phyloP scores from a whole-genome alignment of 2,113 vertebrate genomes.

The Grantiella picta region DNA sequence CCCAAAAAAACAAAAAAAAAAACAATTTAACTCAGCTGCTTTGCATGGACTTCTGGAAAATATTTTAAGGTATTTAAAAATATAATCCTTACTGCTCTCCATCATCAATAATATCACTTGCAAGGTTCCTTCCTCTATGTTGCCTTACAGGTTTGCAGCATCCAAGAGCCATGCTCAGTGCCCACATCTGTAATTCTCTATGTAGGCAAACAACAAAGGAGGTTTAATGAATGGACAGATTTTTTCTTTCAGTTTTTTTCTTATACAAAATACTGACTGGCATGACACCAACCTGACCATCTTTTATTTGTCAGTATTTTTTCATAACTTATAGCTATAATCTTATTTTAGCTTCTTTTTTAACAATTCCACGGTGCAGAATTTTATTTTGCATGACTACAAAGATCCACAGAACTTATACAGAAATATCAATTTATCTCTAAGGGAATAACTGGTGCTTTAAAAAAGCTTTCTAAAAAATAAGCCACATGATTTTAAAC shows the following conservation, averaged over 20 bases:
- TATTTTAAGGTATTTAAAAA: not conserved
- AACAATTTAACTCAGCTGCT: not conserved
- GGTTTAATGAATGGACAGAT: not conserved
- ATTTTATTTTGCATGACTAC: not conserved
- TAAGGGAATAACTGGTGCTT: not conserved
- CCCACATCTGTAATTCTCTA: not conserved
- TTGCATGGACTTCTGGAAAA: not conserved
- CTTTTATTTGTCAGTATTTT: not conserved
- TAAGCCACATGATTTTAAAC: not conserved
- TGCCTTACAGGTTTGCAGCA: not conserved
- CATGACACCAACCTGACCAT: not conserved
- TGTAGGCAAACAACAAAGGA: not conserved
- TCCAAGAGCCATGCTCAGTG: not conserved
- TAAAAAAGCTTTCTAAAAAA: not conserved
- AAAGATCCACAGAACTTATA: not conserved
- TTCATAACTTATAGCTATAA: not conserved
- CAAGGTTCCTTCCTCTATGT: accelerated
- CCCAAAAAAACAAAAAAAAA: no score
- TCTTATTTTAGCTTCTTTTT: not conserved
- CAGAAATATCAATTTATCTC: not conserved
- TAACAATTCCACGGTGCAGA: not conserved
- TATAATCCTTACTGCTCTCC: not conserved
- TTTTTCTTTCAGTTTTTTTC: not conserved
- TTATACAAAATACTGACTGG: not conserved
- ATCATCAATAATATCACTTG: not conserved